Evolutionary conservation across 2,113 vertebrate genomes (phyloP).

Genomic region (Symphodus melops): DNA sequence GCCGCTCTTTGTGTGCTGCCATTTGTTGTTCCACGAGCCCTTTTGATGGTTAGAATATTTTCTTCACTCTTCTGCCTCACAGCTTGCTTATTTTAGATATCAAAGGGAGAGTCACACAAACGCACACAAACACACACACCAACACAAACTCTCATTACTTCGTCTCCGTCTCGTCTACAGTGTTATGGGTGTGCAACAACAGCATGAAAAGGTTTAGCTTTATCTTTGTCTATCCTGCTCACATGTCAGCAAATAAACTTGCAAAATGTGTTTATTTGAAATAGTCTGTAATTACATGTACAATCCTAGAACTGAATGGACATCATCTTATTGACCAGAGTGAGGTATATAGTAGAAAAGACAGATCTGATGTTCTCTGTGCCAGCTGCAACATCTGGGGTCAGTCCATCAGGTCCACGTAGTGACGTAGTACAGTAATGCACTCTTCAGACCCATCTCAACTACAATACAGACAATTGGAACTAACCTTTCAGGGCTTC

Average conservation of each 20-base stretch:
- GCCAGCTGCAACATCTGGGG: too few species aligned
- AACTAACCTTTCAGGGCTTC: too few species aligned
- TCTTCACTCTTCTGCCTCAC: slow-evolving; percentile 50
- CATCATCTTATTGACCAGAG: too few species aligned
- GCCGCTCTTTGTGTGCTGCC: slow-evolving; percentile 23
- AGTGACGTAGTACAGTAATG: too few species aligned
- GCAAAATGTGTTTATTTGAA: not conserved
- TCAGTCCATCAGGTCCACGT: too few species aligned
- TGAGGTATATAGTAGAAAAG: too few species aligned
- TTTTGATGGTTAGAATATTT: slow-evolving; percentile 67
- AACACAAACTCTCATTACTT: slow-evolving; percentile 16
- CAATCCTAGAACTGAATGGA: not conserved
- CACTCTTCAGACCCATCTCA: too few species aligned
- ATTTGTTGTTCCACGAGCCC: slow-evolving; percentile 52
- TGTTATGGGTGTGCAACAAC: not conserved
- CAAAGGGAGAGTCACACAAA: slow-evolving; percentile 40
- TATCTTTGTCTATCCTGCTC: not conserved
- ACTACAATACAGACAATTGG: too few species aligned
- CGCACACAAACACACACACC: slow-evolving; percentile 6
- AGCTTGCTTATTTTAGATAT: slow-evolving; percentile 65
- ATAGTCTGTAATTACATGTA: not conserved
- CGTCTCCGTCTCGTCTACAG: not conserved
- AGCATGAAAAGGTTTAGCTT: not conserved
- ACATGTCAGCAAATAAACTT: not conserved
- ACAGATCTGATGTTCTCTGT: not conserved